Evolutionary conservation across 2,888 invertebrate genomes (phyloP).

Genomic region (Desoria tigrina): DNA sequence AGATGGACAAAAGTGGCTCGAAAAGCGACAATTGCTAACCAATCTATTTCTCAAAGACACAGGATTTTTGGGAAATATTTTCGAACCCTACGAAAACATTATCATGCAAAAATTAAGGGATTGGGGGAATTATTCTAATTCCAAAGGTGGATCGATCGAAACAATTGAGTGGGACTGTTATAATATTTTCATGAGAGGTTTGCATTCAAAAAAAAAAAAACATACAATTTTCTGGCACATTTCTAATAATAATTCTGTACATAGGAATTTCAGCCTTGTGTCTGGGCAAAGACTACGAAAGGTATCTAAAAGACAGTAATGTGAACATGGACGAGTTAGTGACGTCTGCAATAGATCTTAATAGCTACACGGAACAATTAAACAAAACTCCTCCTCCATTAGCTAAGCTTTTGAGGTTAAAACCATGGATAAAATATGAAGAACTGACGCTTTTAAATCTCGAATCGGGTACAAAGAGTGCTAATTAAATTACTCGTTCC

Average conservation of each 20-base stretch:
- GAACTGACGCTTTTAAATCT: background rate
- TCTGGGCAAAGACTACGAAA: background rate
- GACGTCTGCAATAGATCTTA: background rate
- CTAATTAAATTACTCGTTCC: no score
- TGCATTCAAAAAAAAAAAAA: no score
- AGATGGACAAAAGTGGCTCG: constrained; percentile 26
- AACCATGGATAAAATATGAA: background rate
- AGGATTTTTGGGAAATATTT: constrained; percentile 13
- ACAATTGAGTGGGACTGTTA: background rate
- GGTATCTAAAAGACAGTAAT: background rate
- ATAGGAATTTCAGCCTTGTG: background rate
- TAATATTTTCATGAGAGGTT: background rate
- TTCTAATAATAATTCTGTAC: no score
- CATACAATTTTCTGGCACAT: no score
- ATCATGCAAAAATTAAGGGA: constrained; percentile 9
- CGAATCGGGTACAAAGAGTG: background rate
- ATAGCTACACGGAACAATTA: background rate
- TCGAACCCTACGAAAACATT: constrained; percentile 16
- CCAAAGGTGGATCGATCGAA: constrained; percentile 1
- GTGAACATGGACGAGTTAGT: background rate
- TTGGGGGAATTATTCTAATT: background rate
- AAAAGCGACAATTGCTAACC: constrained; percentile 7
- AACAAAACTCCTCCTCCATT: background rate
- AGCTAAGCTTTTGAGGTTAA: background rate
- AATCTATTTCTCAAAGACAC: constrained; percentile 15